These are phyloP conservation scores for Corythoichthys haematopterus DNA, from an alignment of 2,113 vertebrate genomes.

Conservation along the genomic window DNA sequence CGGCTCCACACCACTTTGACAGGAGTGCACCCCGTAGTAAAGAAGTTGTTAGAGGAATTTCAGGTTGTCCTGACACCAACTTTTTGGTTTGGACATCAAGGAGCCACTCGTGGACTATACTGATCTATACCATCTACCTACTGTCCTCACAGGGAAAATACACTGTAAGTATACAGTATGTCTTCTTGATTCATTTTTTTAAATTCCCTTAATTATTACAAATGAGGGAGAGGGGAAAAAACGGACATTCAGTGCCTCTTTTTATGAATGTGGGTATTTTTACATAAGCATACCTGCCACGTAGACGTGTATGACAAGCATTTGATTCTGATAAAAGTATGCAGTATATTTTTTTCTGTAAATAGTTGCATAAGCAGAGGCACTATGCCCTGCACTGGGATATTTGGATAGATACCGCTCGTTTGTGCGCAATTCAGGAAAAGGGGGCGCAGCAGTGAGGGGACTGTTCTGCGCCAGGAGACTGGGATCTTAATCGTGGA, in stretches of 20 bases:
- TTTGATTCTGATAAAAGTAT: constrained; percentile 35
- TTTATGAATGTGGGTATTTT: constrained; percentile 33
- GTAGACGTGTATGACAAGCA: constrained; percentile 47
- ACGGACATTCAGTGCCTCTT: neutral
- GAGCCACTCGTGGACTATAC: constrained; percentile 42
- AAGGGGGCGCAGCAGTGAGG: constrained; percentile 20
- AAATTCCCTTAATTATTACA: neutral
- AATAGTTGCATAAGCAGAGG: constrained; percentile 46
- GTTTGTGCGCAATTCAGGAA: constrained; percentile 26
- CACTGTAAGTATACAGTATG: constrained; percentile 48
- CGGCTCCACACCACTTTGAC: constrained; percentile 52
- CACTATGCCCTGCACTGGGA: constrained; percentile 29
- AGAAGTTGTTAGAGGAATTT: constrained; percentile 33
- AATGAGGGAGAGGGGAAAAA: too few species aligned
- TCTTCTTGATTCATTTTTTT: neutral
- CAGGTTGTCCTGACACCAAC: constrained; percentile 25
- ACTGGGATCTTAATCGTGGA: constrained; percentile 34
- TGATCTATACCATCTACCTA: constrained; percentile 10
- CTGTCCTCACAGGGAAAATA: constrained; percentile 23
- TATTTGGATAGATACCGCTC: constrained; percentile 28
- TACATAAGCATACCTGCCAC: constrained; percentile 63
- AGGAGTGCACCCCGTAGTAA: constrained; percentile 22
- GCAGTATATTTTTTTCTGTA: too few species aligned
- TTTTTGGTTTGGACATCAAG: constrained; percentile 38
- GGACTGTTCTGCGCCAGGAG: constrained; percentile 49